Base-by-base conservation (phyloP, 2,888 invertebrate genomes). In the Cheilosia grossa region DNA sequence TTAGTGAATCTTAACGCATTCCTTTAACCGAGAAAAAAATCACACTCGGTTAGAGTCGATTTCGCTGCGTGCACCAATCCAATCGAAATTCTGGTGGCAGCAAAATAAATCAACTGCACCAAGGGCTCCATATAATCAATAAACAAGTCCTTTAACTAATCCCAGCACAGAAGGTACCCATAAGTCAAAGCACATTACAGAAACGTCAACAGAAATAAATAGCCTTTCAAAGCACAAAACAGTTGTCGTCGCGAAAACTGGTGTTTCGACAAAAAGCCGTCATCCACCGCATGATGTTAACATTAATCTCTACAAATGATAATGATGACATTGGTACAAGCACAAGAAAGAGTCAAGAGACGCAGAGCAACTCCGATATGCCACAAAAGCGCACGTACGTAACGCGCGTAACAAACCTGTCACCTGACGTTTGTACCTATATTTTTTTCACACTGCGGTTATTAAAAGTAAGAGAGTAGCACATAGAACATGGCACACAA, bases 271-370 rank as follows among this genome's bases (percentile, higher is more conserved):
- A n/a, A 33, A 37, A 30, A 30, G 9, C 30, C 30, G 7, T 30
- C 30, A 30, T 30, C 30, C 9, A 30, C 13, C 54, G 7, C 42
- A 37, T 19, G 33, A 73, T 82, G 72, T 63, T 47, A 51, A 67
- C 72, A 78, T 73, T 51, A 27, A 56, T 78, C 56, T 47, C 51
- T 42, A 67, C 78, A 73, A 78, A 78, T 73, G 72, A 66, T 72
- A 72, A 66, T 61, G 66, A 82, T 67, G 73, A 73, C 67, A 72
- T 66, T 42, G 42, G 47, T 59, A 61, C 77, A 82, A 51, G 69
- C 51, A 42, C 37, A 44, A 33, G 53, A 51, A 37, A 66, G 64
- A 64, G 17, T 30, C 42, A 42, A 44, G 24, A 15, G 15, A 56
- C 7, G 9, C 21, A 33, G 10, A 30, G 30, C 42, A 51, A 49